phyloP scores from a whole-genome alignment of 2,888 invertebrate species.

The Megamerina dolium region DNA sequence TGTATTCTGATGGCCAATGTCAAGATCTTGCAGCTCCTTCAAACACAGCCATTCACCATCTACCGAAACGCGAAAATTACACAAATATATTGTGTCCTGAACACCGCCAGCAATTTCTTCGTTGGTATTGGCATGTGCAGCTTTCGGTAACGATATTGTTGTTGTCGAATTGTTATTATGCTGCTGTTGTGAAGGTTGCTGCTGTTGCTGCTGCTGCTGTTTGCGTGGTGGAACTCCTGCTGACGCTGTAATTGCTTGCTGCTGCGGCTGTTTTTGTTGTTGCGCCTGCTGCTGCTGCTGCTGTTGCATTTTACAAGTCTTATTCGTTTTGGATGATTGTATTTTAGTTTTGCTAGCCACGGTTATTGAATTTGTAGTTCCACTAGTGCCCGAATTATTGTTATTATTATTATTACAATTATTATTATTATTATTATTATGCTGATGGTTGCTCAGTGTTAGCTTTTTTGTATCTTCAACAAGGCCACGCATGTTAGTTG shows the following conservation, averaged over 20 bases:
- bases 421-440: conserved; percentile 32
- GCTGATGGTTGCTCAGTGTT: conserved; percentile 28
- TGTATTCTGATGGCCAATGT: conserved; percentile 59
- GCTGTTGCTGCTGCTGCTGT: conserved; percentile 11
- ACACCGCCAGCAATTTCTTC: conserved; percentile 58
- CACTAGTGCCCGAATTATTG: conserved; percentile 22
- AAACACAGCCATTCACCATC: conserved; percentile 96
- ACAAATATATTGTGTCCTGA: conserved; percentile 93
- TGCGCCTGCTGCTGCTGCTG: conserved; percentile 21
- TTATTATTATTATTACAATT: conserved; percentile 16
- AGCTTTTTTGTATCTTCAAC: conserved; percentile 42
- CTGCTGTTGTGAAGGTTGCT: conserved; percentile 25
- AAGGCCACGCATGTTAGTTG: conserved; percentile 42
- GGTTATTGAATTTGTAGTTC: conserved; percentile 9
- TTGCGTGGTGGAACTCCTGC: conserved; percentile 17
- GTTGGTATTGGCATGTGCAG: conserved; percentile 49
- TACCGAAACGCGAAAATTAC: conserved; percentile 94
- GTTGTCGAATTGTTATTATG: conserved; percentile 29
- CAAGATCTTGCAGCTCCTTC: conserved; percentile 88
- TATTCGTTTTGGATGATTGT: conserved; percentile 19
- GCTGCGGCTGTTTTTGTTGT: conserved; percentile 17
- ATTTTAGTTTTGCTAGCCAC: neutral
- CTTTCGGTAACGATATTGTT: conserved; percentile 46
- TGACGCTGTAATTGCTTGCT: conserved; percentile 13
- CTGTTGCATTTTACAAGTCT: conserved; percentile 29